Evolutionary conservation across 2,113 vertebrate genomes (phyloP).

Genomic region (Probosciger aterrimus): DNA sequence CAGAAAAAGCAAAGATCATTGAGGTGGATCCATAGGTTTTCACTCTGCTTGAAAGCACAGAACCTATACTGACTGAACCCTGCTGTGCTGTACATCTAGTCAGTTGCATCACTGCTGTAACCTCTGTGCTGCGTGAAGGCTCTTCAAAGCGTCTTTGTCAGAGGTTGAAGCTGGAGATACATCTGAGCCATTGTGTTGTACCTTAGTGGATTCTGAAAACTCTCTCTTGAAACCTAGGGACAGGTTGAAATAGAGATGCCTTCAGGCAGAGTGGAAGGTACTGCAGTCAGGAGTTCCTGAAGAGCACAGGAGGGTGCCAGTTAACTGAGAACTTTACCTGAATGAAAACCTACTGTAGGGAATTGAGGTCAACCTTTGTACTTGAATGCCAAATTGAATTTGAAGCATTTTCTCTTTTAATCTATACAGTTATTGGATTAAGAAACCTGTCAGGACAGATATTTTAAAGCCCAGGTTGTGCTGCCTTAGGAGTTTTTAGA

Average conservation of each 20-base stretch:
- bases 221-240: neutral
- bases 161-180: neutral
- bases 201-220: neutral
- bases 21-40: neutral
- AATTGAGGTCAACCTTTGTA: neutral
- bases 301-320: constrained; percentile 5
- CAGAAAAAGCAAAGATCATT: neutral
- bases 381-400: neutral
- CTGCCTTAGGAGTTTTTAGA: neutral
- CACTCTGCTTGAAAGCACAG: neutral
- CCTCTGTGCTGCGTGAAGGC: neutral
- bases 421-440: constrained; percentile 25
- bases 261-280: neutral
- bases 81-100: neutral
- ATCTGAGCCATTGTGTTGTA: constrained; percentile 12
- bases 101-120: neutral
- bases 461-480: neutral
- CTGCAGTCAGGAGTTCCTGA: neutral
- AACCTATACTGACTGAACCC: neutral
- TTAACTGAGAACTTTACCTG: neutral
- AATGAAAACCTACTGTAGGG: neutral
- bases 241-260: neutral
- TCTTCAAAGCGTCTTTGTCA: constrained; percentile 10
- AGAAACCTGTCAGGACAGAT: neutral
- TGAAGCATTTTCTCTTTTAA: constrained; percentile 23